Percentiles rank a stretch among this genome's conserved stretches.
Conservation (phyloP, 2,113 vertebrate species). For the Stegastes partitus region DNA sequence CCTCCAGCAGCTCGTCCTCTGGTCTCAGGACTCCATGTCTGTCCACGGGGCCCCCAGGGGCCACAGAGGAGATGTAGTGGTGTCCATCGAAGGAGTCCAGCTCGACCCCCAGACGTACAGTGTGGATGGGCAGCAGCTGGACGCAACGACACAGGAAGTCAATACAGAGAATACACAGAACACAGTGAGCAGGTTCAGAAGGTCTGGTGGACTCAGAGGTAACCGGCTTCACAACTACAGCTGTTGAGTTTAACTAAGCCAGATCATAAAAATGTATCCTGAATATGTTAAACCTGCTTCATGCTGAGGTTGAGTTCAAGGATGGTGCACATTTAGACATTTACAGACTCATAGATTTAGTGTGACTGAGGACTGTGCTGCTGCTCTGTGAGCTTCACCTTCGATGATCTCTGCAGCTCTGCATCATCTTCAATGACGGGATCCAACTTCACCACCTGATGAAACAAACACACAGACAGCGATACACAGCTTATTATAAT, state of each 20-base stretch:
- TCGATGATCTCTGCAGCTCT: constrained; percentile 95
- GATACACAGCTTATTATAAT: neutral
- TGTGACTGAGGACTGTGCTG: too few relatives aligned
- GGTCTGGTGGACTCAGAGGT: too few relatives aligned
- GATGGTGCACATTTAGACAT: too few relatives aligned
- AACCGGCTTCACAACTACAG: too few relatives aligned
- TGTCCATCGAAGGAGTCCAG: constrained; percentile 96
- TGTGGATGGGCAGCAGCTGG: constrained; percentile 94
- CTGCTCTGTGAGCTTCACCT: constrained; percentile 80
- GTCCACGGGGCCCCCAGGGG: constrained; percentile 89
- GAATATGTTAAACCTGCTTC: too few relatives aligned
- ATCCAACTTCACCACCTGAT: constrained; percentile 91
- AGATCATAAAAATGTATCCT: too few relatives aligned
- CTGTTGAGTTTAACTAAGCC: too few relatives aligned
- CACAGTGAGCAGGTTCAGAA: too few relatives aligned
- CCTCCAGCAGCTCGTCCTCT: constrained; percentile 97
- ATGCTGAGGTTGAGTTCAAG: too few relatives aligned
- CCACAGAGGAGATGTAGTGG: constrained; percentile 95
- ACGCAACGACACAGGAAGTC: neutral
- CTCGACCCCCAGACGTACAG: constrained; percentile 93
- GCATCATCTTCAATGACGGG: constrained; percentile 90
- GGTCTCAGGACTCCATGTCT: constrained; percentile 87
- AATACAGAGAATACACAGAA: too few relatives aligned
- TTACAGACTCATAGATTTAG: too few relatives aligned
- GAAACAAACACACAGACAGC: constrained; percentile 32